Percentiles rank a stretch among this genome's conserved stretches.
Conservation (phyloP, 2,113 vertebrate genomes). For the Grus americana region DNA sequence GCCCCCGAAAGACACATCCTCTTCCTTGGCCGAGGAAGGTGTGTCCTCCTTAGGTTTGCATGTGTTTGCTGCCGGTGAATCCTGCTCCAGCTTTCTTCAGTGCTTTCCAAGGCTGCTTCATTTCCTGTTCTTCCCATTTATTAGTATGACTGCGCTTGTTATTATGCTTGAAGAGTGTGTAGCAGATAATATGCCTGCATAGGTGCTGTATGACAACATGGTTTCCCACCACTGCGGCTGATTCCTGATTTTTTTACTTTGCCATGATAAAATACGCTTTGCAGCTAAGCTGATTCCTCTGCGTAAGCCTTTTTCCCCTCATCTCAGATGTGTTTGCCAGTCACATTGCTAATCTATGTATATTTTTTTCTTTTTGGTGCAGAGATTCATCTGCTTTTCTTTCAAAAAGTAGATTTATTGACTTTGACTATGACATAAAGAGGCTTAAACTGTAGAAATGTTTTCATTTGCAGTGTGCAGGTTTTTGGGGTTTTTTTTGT, state of each 20-base stretch:
- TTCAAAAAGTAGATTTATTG: slow-evolving; percentile 59
- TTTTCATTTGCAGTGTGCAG: slow-evolving; percentile 70
- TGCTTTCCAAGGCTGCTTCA: slow-evolving; percentile 67
- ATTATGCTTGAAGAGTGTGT: slow-evolving; percentile 62
- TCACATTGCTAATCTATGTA: slow-evolving; percentile 85
- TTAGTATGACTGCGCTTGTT: slow-evolving; percentile 62
- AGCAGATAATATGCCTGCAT: slow-evolving; percentile 34
- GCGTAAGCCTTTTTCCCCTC: slow-evolving; percentile 72
- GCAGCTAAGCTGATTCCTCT: slow-evolving; percentile 77
- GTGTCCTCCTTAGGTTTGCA: slow-evolving; percentile 88
- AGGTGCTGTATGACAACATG: slow-evolving; percentile 70
- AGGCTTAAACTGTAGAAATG: slow-evolving; percentile 59
- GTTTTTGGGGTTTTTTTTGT: background rate
- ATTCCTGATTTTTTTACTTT: slow-evolving; percentile 69
- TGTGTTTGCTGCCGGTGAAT: slow-evolving; percentile 71
- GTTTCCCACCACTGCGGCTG: slow-evolving; percentile 69
- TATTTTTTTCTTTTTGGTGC: slow-evolving; percentile 72
- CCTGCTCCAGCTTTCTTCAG: slow-evolving; percentile 60
- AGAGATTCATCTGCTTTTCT: slow-evolving; percentile 79
- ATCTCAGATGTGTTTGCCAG: slow-evolving; percentile 87
- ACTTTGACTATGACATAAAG: slow-evolving; percentile 62
- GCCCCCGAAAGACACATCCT: slow-evolving; percentile 60
- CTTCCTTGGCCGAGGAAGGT: slow-evolving; percentile 85
- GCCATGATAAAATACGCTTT: slow-evolving; percentile 78
- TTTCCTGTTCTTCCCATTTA: slow-evolving; percentile 56